Base-by-base conservation (phyloP, 2,113 vertebrate genomes). In the Epinephelus fuscoguttatus region DNA sequence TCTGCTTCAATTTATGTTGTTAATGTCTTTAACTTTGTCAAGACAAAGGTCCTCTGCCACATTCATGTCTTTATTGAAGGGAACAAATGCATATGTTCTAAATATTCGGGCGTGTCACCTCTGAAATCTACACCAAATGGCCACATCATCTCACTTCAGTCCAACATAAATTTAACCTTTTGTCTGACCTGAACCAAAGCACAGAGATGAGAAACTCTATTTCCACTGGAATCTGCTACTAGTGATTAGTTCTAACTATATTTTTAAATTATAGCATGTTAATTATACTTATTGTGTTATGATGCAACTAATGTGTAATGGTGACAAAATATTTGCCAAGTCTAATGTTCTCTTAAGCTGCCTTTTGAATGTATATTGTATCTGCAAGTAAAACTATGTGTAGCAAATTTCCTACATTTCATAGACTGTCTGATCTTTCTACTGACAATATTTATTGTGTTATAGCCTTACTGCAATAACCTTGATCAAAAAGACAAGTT, bases 61-160 rank as follows among this genome's bases (percentile, higher is more conserved):
- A 10, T 45, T 45, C 42, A 45, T 9, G 42, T 45, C 11, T 45
- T 45, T 45, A 12, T 8, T 45, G 11, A 45, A 45, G 9, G 10
- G 9, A 2, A 12, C 42, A 45, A 45, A 45, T 45, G 42, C 11
- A 45, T 10, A 42, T 45, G 9, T 45, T 45, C 42, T 45, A 45
- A 45, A 45, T 45, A 45, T 10, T 12, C 8, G 3, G 11, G 42
- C 1, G 2, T 8, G 42, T 45, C 42, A 3, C 42, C 42, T 8
- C 42, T 10, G 11, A 45, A 45, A 45, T 45, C 3, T 11, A 45
- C 42, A 12, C 42, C 42, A 45, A 17, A 52, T 66, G 40, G 47
- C 63, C 47, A 70, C 45, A 60, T 66, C 21, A 69, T 56, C 18
- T 63, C 60, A 14, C 42, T 57, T 67, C 27, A 78, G 8, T 21